Percentiles rank a stretch among this genome's conserved stretches.
phyloP scores from a whole-genome alignment of 2,113 vertebrate species.

The Crotalus viridis region DNA sequence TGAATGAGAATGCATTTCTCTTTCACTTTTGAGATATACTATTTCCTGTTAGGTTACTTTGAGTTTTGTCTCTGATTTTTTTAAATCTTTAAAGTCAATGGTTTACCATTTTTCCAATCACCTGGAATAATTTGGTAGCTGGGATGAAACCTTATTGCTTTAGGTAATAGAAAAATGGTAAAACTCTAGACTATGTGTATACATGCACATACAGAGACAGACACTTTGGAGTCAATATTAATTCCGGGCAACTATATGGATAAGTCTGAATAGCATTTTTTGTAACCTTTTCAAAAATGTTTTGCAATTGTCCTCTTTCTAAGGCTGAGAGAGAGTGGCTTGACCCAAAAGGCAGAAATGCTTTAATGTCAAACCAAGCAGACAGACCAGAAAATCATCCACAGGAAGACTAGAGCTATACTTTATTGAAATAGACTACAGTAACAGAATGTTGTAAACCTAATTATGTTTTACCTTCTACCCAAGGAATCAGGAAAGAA shows the following conservation, averaged over 20 bases:
- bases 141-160: neutral
- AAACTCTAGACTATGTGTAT: neutral
- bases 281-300: neutral
- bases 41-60: neutral
- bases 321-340: neutral
- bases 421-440: neutral
- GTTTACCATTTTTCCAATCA: neutral
- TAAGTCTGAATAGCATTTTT: neutral
- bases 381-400: neutral
- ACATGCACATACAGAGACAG: neutral
- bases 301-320: neutral
- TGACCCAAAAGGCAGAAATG: neutral
- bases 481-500: neutral
- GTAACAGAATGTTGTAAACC: neutral
- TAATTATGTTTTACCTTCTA: neutral
- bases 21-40: neutral
- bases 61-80: neutral
- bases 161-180: neutral
- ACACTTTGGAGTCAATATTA: neutral
- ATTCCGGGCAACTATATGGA: neutral
- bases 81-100: neutral
- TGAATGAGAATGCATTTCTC: neutral
- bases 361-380: neutral
- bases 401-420: neutral
- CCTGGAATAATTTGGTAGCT: neutral